These are phyloP conservation scores for Sanderia malayensis DNA, from an alignment of 30 jellyfish, hydroid and myxozoan species.

Conservation along the genomic window DNA sequence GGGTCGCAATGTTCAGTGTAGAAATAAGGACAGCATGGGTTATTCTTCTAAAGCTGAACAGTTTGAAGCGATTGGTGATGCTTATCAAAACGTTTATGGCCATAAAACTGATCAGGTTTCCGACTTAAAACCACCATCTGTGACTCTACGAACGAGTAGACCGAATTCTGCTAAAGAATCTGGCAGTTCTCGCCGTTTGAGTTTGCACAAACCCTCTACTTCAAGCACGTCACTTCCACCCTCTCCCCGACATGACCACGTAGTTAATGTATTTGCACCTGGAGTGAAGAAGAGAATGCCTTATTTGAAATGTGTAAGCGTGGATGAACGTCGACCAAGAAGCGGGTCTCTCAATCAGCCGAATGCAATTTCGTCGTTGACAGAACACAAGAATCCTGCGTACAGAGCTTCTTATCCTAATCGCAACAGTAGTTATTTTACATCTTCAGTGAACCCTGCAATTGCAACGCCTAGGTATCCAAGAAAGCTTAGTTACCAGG, in stretches of 20 bases:
- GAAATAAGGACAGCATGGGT: conserved; percentile 16
- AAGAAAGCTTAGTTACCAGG: conserved; percentile 34
- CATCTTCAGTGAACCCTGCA: conserved; percentile 29
- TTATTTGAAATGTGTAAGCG: conserved; percentile 46
- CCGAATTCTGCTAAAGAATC: conserved; percentile 58
- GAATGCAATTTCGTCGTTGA: conserved; percentile 16
- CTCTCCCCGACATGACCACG: conserved; percentile 55
- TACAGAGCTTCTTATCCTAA: conserved; percentile 66
- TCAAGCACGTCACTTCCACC: conserved; percentile 47
- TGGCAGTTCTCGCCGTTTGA: conserved; percentile 32
- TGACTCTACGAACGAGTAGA: conserved; percentile 64
- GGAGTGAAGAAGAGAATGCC: conserved; percentile 55
- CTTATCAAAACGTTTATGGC: conserved; percentile 48
- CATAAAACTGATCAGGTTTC: conserved; percentile 2
- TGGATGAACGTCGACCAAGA: conserved; percentile 36
- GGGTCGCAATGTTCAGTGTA: conserved; percentile 4
- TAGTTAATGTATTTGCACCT: conserved; percentile 43
- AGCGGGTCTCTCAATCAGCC: neutral
- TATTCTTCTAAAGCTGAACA: conserved; percentile 52
- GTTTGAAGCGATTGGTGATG: conserved; percentile 48
- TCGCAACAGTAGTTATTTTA: conserved; percentile 29
- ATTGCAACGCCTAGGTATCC: conserved; percentile 52
- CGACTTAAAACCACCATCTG: conserved; percentile 44
- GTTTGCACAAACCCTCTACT: conserved; percentile 14
- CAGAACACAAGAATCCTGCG: conserved; percentile 37